Evolutionary conservation across 64 coral and sea anemone genomes (phyloP), one percentile per base, ranked within the genome.

Genomic region (Porites lutea): DNA sequence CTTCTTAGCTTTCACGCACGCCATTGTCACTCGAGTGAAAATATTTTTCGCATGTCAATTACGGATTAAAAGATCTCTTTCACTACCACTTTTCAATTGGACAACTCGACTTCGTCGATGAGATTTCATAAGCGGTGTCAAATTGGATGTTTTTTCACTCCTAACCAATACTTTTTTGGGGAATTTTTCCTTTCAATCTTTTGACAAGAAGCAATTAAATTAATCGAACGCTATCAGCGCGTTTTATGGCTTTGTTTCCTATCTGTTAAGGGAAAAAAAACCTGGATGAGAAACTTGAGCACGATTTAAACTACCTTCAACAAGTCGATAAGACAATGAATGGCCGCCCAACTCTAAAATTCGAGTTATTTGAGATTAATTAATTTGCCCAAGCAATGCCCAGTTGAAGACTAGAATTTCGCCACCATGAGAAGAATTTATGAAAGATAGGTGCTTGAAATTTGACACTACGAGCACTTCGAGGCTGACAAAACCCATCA

Each of bases 401-500:
- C 64, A 83, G 92, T 89, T 94, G 89, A 89, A 89, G 88, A 82
- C 92, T 82, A 89, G 75, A 79, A 82, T 89, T 94, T 94, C 78
- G 82, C 78, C 92, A 82, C 78, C 78, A 82, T 94, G 87, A 94
- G 78, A 89, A 94, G 82, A 88, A 94, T 84, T 70, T 76, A 84
- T 75, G 84, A 94, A 78, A 84, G 88, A 55, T 74, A 83, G 89
- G 73, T 95, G 60, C 89, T 95, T 74, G 83, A 85, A 85, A 87
- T 52, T 68, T 94, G 95, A 93, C 95, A 97, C 82, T 87, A 88
- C 84, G 74, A 79, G 87, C 82, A 75, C 83, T 87, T 93, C 57
- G 82, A 83, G 83, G 88, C 90, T 87, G 95, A 97, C 95, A 97
- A 93, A 87, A 89, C 83, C 90, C 82, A 89, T 97, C 95, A 91